phyloP scores from a whole-genome alignment of 2,113 vertebrate species.

The Paracanthobrama guichenoti region DNA sequence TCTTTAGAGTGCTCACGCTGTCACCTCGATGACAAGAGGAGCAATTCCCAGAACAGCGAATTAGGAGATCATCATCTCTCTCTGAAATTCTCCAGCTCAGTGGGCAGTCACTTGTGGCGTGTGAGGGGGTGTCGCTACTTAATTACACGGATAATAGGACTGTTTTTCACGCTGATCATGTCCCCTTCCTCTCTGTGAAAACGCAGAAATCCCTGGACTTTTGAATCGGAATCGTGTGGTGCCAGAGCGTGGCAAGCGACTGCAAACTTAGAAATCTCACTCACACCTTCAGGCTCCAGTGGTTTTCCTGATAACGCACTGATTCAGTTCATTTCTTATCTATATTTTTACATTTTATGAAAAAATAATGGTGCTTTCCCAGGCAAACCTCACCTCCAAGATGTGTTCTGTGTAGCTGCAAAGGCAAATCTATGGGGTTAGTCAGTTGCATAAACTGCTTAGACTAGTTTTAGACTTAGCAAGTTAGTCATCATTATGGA shows the following conservation, averaged over 20 bases:
- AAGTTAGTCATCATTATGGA: neutral
- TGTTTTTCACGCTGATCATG: slow-evolving; percentile 43
- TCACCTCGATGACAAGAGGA: slow-evolving; percentile 33
- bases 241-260: neutral
- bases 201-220: neutral
- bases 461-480: neutral
- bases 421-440: neutral
- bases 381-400: neutral
- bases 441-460: neutral
- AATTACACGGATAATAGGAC: slow-evolving; percentile 54
- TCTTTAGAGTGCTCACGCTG: slow-evolving; percentile 15
- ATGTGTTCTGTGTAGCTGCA: neutral
- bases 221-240: neutral
- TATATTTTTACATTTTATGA: neutral
- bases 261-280: slow-evolving; percentile 1
- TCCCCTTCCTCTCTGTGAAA: neutral
- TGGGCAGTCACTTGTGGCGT: slow-evolving; percentile 32
- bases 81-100: neutral
- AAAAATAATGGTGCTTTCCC: neutral
- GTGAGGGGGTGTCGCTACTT: slow-evolving; percentile 44
- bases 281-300: neutral
- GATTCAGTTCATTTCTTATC: slow-evolving; percentile 7
- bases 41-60: slow-evolving; percentile 33
- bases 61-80: slow-evolving; percentile 25
- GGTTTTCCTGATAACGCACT: neutral